Base-by-base conservation (phyloP, 2,113 vertebrate genomes). In the Brachyhypopomus gauderio region DNA sequence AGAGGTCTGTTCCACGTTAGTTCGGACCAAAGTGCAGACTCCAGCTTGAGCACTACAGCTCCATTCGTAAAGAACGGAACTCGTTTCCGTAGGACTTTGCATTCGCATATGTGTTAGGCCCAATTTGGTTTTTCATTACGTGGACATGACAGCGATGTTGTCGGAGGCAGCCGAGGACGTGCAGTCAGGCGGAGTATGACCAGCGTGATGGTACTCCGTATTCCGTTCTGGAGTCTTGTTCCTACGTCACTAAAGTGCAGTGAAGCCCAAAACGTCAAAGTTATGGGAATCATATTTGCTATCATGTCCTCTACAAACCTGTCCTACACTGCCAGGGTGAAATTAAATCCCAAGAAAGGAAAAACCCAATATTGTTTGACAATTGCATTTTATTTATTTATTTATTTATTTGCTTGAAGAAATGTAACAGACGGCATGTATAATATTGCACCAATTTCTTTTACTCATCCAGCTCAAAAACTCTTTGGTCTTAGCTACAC, bases 1-100 rank as follows among this genome's bases (percentile, higher is more conserved):
- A 85, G 83, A 85, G 79, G 83, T 81, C 81, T 81, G 81, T 78
- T 60, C 3, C 58, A 60, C 58, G 74, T 71, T 73, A 27, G 58
- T 8, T 25, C 48, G n/a, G 7, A 71, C 45, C 38, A 41, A 79
- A 58, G 25, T n/a, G 5, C 23, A 56, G 73, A 72, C 23, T 64
- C 25, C 30, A 8, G 55, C 59, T 63, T 9, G 48, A 34, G 69
- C 77, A 60, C 36, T 56, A 59, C 9, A n/a, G 63, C 16, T 23
- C 64, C 17, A 70, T 81, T 76, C 60, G 23, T 81, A 70, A 56
- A 81, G 55, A 74, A 41, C 79, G 19, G 7, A 20, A n/a, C 27
- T 78, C 36, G 48, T 84, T 76, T 76, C 75, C 52, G n/a, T 38
- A 41, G 48, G 79, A 72, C 64, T 55, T 67, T 81, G 75, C 81